A percentile compares a stretch with the other conserved stretches of the same genome.
phyloP scores from a whole-genome alignment of 2,797 vertebrate species.

The Capromys pilorides region DNA sequence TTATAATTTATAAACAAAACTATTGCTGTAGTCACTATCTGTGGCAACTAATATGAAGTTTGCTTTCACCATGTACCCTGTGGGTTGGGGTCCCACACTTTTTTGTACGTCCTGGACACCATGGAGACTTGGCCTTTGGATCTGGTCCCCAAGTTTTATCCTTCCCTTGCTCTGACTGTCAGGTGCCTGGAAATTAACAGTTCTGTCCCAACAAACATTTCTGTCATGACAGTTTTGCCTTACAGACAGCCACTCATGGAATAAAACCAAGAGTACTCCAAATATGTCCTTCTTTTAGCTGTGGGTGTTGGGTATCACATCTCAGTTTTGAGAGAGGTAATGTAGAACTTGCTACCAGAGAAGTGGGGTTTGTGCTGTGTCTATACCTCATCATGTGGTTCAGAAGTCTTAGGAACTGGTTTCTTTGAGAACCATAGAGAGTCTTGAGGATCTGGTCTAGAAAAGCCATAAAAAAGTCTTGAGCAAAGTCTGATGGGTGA shows the following conservation, averaged over 20 bases:
- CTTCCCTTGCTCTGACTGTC: background rate
- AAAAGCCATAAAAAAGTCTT: background rate
- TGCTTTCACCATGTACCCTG: background rate
- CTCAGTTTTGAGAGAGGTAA: background rate
- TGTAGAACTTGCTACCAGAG: background rate
- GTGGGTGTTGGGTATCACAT: background rate
- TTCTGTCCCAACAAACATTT: background rate
- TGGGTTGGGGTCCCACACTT: background rate
- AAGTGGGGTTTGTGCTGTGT: background rate
- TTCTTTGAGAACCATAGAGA: background rate
- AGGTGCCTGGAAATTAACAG: background rate
- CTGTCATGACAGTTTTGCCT: background rate
- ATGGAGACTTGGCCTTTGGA: background rate
- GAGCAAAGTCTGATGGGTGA: background rate
- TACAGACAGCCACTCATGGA: background rate
- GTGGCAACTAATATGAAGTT: background rate
- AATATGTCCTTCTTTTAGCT: background rate
- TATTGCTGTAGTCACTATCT: background rate
- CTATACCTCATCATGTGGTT: background rate
- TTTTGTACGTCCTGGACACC: background rate
- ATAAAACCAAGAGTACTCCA: background rate
- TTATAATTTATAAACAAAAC: background rate
- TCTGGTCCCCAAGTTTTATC: background rate
- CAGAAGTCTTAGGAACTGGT: background rate
- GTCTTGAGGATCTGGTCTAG: background rate